Evolutionary conservation across 2,888 invertebrate genomes (phyloP).

Genomic region (Drosophila kanekoi): DNA sequence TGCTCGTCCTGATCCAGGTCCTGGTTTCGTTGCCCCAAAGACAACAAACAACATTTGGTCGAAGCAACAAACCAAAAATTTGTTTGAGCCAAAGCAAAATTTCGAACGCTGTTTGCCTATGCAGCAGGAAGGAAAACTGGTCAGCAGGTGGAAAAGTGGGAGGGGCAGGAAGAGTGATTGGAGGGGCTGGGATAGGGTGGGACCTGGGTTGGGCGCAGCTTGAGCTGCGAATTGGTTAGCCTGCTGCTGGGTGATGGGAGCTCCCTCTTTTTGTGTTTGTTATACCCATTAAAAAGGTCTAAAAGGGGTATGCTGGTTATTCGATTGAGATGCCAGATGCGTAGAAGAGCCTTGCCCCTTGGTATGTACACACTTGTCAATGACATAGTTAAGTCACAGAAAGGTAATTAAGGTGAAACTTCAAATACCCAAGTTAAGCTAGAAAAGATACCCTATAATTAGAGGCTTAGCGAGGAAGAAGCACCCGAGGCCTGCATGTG

Average conservation of each 20-base stretch:
- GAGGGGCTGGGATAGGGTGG: not conserved
- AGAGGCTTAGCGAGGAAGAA: too few species aligned
- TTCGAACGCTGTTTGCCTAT: conserved; percentile 44
- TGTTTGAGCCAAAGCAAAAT: conserved; percentile 72
- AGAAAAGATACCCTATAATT: too few species aligned
- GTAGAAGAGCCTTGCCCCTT: too few species aligned
- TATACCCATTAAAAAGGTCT: too few species aligned
- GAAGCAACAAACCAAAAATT: conserved; percentile 69
- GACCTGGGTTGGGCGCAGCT: not conserved
- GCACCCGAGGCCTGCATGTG: too few species aligned
- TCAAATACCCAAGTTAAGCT: too few species aligned
- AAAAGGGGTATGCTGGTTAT: too few species aligned
- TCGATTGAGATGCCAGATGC: too few species aligned
- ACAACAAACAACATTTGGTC: conserved; percentile 71
- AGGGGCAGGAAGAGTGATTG: not conserved
- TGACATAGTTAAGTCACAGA: too few species aligned
- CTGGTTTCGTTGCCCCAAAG: conserved; percentile 47
- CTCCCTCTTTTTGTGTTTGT: too few species aligned
- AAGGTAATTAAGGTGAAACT: too few species aligned
- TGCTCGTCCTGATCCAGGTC: not conserved
- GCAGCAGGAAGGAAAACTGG: conserved; percentile 13
- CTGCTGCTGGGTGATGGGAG: conserved; percentile 8
- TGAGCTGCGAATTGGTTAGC: conserved; percentile 18
- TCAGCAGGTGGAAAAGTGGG: not conserved
- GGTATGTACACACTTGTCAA: too few species aligned